These are phyloP conservation scores for Oligia latruncula DNA, from an alignment of 2,888 invertebrate species.

Conservation along the genomic window DNA sequence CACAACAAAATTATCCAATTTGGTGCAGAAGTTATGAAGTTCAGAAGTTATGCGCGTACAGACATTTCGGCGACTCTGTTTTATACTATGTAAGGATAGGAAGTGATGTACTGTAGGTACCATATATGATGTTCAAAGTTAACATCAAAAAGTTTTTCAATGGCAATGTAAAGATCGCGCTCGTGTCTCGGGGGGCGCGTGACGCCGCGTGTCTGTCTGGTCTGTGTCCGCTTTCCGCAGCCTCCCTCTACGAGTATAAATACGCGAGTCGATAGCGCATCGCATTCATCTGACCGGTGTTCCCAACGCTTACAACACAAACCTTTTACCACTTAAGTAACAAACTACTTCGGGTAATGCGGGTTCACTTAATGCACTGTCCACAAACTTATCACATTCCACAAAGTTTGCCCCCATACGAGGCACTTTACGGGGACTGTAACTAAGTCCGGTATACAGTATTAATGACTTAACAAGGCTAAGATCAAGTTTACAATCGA, in stretches of 20 bases:
- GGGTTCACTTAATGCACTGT: slow-evolving; percentile 50
- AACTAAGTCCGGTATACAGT: slow-evolving; percentile 45
- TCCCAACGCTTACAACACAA: slow-evolving; percentile 68
- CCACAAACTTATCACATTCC: slow-evolving; percentile 51
- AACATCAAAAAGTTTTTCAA: slow-evolving; percentile 58
- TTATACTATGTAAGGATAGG: neutral
- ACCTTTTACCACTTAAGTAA: slow-evolving; percentile 65
- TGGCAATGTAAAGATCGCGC: slow-evolving; percentile 60
- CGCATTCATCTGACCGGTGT: slow-evolving; percentile 72
- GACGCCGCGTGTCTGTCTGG: slow-evolving; percentile 60
- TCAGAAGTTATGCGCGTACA: too few relatives aligned
- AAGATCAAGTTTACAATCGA: slow-evolving; percentile 55
- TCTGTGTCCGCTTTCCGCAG: slow-evolving; percentile 69
- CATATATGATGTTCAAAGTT: slow-evolving; percentile 33
- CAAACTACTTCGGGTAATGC: slow-evolving; percentile 51
- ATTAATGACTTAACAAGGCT: slow-evolving; percentile 36
- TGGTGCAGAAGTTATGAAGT: too few relatives aligned
- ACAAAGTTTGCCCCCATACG: slow-evolving; percentile 45
- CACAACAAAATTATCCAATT: too few relatives aligned
- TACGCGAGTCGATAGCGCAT: slow-evolving; percentile 81
- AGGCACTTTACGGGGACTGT: slow-evolving; percentile 30
- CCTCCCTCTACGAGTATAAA: slow-evolving; percentile 76
- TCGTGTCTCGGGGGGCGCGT: slow-evolving; percentile 22
- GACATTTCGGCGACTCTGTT: too few relatives aligned
- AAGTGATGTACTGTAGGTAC: neutral